Base-by-base conservation (phyloP, 2,888 invertebrate species). In the Agrochola circellaris region DNA sequence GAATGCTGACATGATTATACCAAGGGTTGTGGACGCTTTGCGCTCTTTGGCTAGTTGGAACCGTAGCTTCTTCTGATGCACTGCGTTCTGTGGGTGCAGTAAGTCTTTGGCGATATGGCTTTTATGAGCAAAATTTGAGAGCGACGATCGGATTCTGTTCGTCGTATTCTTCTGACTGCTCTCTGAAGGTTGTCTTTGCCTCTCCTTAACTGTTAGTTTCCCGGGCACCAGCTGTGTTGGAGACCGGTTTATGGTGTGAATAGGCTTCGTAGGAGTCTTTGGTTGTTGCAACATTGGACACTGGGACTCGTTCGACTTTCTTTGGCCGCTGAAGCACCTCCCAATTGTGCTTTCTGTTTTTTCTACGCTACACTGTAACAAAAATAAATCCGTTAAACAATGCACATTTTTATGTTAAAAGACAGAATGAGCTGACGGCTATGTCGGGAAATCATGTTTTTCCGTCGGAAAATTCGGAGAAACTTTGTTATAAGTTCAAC, bases 1-100 rank as follows among this genome's bases (percentile, higher is more conserved):
- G 92, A 99, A 99, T 13, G 99, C 99, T 90, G 98, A 99, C 99
- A 99, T 99, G 83, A 99, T 99, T 84, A 99, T 99, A 72, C 99
- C 99, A 83, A 99, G 97, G 0, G 99, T 99, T n/a, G 99, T 99
- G 83, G 99, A 99, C 30, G 99, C 99, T 94, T 99, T 99, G 68
- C 99, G 97, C 93, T 99, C 99, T 93, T 99, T 99, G 79, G 98
- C 98, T 90, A 98, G 94, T 92, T 98, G 98, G 93, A 98, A 98
- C 84, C 98, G 97, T 84, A 98, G 95, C 93, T 98, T 98, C 95
- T 98, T 98, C 90, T 98, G 98, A 91, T 98, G 98, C 34, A 98
- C 97, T n/a, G 98, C 97, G 23, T 97, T 97, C 67, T 97, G 97
- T 8, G 97, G 95, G 87, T 96, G 97, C 75, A 96, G 90, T 80